Evolutionary conservation across 2,888 invertebrate species (phyloP), one percentile per base, ranked within the genome.

Genomic region (Polydrusus cervinus): DNA sequence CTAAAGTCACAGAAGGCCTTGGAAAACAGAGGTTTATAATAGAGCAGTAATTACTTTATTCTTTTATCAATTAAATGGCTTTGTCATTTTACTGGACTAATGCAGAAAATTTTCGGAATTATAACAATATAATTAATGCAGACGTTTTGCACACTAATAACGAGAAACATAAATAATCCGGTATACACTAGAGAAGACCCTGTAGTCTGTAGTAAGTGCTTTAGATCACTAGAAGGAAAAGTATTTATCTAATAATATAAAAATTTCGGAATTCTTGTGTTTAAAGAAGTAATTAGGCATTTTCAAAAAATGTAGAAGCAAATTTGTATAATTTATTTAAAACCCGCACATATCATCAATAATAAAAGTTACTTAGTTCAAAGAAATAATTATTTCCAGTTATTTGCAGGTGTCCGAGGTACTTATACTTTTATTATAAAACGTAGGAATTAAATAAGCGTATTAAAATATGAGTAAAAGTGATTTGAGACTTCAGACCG

Each of bases 261-360:
- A n/a, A n/a, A n/a, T n/a, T n/a, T n/a, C n/a, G n/a, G n/a, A n/a
- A 25, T 25, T 25, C 25, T 25, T 25, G 25, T 5, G 25, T 25
- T 25, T 25, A 34, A 34, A 8, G 3, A 34, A 34, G 7, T 8
- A 7, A 8, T 10, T 3, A 34, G 34, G 34, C 1, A 8, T 7
- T 8, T 34, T 34, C 7, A 34, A 9, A 9, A 34, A 3, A 25
- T 25, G 16, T 16, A 62, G 25, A 43, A 0, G 43, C 40, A 62
- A 62, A 62, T 62, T 45, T 10, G 40, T 62, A 62, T 64, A 64
- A 64, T 64, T 64, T 64, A 64, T 64, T 30, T 20, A n/a, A 45
- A 47, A 64, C 64, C 64, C 64, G 64, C 64, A 64, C 64, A 45
- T 64, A 13, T 45, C 18, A 64, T 18, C 64, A 64, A 62, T 64